Base-by-base conservation (phyloP, 2,797 vertebrate species). In the Anguilla megastoma region DNA sequence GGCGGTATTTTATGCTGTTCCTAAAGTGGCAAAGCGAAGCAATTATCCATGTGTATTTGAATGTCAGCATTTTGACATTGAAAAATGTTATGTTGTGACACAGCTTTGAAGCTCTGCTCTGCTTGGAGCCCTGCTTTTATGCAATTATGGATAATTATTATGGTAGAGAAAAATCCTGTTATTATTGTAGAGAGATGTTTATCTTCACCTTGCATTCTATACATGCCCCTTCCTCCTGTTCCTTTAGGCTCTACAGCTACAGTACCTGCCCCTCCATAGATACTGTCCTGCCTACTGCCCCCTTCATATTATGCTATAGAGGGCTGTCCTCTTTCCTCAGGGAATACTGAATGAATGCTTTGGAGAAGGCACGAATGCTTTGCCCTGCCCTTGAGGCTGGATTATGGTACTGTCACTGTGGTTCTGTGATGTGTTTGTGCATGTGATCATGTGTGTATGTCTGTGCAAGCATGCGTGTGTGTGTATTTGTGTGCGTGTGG, bases 401-500 rank as follows among this genome's bases (percentile, higher is more conserved):
- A 79, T 45, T 5, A 45, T 45, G n/a, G 33, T 45, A 18, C n/a
- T 12, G n/a, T 56, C 24, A 21, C 45, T 10, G 85, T 91, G 90
- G 90, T 10, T 88, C 79, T 63, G 3, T 63, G 14, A 30, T 87
- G 50, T 60, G 21, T 74, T 14, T 85, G 56, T 71, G 36, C 87
- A 66, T 52, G 21, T 69, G 16, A 54, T 27, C 41, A 41, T 71
- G 56, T 56, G 41, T 87, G 54, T 79, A n/a, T 79, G 27, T 80
- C 48, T 76, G 10, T 88, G 87, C 91, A 88, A 76, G 63, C 36
- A 36, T 71, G 83, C 6, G 18, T 80, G 66, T 8, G 66, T 79
- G 3, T 12, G 85, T 86, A 71, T 82, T 48, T 69, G 80, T 86
- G 71, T 87, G 87, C 89, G 63, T 86, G 54, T 88, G 90, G 86